These are phyloP conservation scores for Temnothorax unifasciatus DNA, from an alignment of 2,888 invertebrate genomes.

Conservation along the genomic window DNA sequence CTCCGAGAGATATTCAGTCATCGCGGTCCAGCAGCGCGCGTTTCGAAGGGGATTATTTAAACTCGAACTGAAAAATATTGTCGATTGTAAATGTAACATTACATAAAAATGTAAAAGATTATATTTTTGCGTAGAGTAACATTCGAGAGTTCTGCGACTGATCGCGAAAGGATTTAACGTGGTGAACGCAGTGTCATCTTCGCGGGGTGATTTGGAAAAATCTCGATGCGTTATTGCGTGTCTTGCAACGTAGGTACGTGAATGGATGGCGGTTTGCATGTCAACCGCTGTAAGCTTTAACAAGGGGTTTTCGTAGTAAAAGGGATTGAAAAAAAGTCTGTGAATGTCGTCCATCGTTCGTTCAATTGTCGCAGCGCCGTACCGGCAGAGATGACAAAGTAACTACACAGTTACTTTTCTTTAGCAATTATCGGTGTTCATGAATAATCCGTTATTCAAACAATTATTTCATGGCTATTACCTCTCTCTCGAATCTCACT, in stretches of 20 bases:
- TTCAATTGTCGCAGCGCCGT: slow-evolving; percentile 73
- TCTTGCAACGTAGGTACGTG: neutral
- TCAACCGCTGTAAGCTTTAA: slow-evolving; percentile 63
- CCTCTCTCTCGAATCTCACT: neutral
- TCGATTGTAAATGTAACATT: neutral
- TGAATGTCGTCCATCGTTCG: slow-evolving; percentile 79
- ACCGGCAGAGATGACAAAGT: slow-evolving; percentile 17
- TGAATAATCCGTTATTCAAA: neutral
- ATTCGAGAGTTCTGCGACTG: neutral
- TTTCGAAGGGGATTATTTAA: neutral
- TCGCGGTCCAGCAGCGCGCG: neutral
- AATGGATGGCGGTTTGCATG: slow-evolving; percentile 62
- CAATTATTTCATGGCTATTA: neutral
- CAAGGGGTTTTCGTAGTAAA: slow-evolving; percentile 50
- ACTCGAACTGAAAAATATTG: neutral
- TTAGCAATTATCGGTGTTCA: neutral
- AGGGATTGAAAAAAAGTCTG: slow-evolving; percentile 71
- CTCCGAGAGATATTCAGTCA: neutral
- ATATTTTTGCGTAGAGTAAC: neutral
- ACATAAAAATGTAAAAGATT: neutral
- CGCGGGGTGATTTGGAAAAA: neutral
- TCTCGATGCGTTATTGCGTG: slow-evolving; percentile 48
- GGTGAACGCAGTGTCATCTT: neutral
- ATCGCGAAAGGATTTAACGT: neutral
- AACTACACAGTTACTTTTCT: neutral